Percentiles rank a stretch among this genome's conserved stretches.
These are phyloP conservation scores for Nixonia krombeini DNA, from an alignment of 1,140 invertebrate genomes.

Conservation along the genomic window DNA sequence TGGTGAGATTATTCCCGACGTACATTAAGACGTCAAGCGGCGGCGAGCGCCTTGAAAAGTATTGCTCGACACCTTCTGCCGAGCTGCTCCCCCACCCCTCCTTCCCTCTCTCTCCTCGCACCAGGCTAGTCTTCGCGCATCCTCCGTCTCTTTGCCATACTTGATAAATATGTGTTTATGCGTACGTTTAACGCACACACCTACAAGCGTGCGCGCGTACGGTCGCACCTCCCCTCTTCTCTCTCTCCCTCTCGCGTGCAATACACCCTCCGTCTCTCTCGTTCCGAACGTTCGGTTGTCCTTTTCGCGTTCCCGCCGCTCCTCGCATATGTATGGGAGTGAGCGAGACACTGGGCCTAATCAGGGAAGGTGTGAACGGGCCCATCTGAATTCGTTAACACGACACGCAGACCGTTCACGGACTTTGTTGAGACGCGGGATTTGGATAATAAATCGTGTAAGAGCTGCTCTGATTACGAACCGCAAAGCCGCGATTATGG, in stretches of 20 bases:
- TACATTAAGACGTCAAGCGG: slow-evolving; percentile 73
- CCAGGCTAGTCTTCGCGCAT: slow-evolving; percentile 35
- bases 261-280: no score
- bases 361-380: slow-evolving; percentile 64
- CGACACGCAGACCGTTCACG: slow-evolving; percentile 3
- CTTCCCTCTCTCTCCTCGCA: slow-evolving; percentile 27
- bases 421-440: slow-evolving; percentile 13
- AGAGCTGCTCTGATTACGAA: slow-evolving; percentile 23
- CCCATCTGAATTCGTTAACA: slow-evolving; percentile 64
- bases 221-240: neutral
- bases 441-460: slow-evolving; percentile 27
- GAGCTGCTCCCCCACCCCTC: slow-evolving; percentile 44
- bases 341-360: slow-evolving; percentile 55
- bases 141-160: slow-evolving; percentile 36
- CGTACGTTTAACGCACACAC: slow-evolving; percentile 21
- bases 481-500: slow-evolving; percentile 34
- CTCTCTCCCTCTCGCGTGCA: slow-evolving; percentile 9
- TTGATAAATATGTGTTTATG: slow-evolving; percentile 48
- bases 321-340: slow-evolving; percentile 8
- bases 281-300: neutral
- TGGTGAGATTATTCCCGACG: slow-evolving; percentile 72
- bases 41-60: slow-evolving; percentile 70
- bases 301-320: slow-evolving; percentile 5
- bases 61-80: slow-evolving; percentile 70
- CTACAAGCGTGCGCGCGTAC: neutral